A percentile compares a stretch with the other conserved stretches of the same genome.
phyloP scores from a whole-genome alignment of 1,140 invertebrate genomes.

The Orchestia grillus region DNA sequence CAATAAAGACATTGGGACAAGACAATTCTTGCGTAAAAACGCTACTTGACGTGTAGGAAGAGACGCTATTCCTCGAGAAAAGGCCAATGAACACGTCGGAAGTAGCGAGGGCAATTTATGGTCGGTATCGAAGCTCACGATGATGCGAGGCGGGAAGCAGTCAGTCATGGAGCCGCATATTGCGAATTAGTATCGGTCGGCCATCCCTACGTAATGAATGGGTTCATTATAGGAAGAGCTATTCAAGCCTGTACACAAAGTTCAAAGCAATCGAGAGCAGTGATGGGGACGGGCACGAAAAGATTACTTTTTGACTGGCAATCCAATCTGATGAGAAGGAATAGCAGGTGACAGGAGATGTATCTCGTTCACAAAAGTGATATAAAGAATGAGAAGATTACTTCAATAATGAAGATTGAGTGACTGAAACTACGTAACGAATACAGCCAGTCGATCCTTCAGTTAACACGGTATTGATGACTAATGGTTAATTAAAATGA shows the following conservation, averaged over 20 bases:
- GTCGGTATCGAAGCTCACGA: background rate
- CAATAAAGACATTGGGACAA: background rate
- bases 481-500: background rate
- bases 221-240: slow-evolving; percentile 7
- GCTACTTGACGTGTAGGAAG: too few relatives aligned
- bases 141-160: slow-evolving; percentile 13
- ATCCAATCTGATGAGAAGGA: background rate
- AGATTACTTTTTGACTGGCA: slow-evolving; percentile 1
- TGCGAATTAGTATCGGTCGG: slow-evolving; percentile 3
- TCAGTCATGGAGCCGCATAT: slow-evolving; percentile 23
- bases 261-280: background rate
- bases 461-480: background rate
- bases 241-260: background rate
- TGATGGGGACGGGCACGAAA: background rate
- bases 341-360: background rate
- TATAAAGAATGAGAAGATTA: background rate
- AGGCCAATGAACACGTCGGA: slow-evolving; percentile 23
- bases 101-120: slow-evolving; percentile 15
- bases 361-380: background rate
- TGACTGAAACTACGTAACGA: background rate
- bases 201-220: slow-evolving; percentile 24
- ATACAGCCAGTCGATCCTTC: background rate
- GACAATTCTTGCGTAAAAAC: background rate
- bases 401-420: background rate
- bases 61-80: background rate